phyloP scores from a whole-genome alignment of 2,888 invertebrate species.

The Leucania comma region DNA sequence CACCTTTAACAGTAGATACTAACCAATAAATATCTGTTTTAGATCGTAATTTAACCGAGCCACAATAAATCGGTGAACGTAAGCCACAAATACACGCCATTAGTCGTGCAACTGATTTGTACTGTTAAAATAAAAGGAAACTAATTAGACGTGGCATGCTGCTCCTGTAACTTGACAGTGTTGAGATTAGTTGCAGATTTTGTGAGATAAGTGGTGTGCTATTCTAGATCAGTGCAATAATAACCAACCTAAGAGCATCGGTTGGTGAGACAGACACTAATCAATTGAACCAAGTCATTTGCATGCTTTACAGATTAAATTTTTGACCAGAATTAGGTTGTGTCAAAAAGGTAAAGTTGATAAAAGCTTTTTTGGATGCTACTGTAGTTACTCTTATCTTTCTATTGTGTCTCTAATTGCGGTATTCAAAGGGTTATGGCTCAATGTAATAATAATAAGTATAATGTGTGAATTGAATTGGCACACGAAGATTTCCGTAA shows the following conservation, averaged over 20 bases:
- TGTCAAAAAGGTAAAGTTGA: no score
- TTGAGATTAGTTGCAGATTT: conserved; percentile 42
- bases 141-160: conserved; percentile 77
- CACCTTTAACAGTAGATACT: not conserved
- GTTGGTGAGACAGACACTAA: not conserved
- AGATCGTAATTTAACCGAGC: conserved; percentile 25
- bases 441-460: no score
- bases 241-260: not conserved
- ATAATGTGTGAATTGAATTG: no score
- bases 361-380: no score
- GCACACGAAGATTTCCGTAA: no score
- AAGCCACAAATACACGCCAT: conserved; percentile 77
- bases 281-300: not conserved
- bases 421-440: no score
- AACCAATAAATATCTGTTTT: conserved; percentile 30
- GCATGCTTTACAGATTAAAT: no score
- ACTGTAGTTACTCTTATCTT: no score
- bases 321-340: no score
- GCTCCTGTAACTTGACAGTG: conserved; percentile 32
- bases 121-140: conserved; percentile 79
- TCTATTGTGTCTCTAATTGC: no score
- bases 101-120: conserved; percentile 70
- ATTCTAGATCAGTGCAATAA: conserved; percentile 23
- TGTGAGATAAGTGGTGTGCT: conserved; percentile 40
- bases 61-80: conserved; percentile 67